phyloP scores from a whole-genome alignment of 1,140 invertebrate genomes.

The Drosophila ogumai region DNA sequence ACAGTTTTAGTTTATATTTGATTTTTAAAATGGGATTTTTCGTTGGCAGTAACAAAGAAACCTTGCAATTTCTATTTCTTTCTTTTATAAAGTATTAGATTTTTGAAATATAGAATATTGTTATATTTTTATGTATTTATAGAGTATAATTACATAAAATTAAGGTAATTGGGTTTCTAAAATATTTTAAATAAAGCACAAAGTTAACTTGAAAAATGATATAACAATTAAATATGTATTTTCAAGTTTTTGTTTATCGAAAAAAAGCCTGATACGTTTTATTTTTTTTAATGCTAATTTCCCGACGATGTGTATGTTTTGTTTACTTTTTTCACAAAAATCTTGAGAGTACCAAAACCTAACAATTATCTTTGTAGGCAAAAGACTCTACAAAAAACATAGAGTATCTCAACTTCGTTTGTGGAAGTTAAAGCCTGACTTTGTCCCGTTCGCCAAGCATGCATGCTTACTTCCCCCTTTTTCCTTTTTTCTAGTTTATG shows the following conservation, averaged over 20 bases:
- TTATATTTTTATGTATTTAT: neutral
- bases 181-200: neutral
- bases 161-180: too few relatives aligned
- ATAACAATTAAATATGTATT: neutral
- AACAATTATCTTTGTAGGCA: rapidly evolving
- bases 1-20: neutral
- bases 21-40: neutral
- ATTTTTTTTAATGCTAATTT: neutral
- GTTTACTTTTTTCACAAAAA: neutral
- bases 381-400: neutral
- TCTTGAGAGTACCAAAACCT: too few relatives aligned
- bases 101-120: neutral
- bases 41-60: neutral
- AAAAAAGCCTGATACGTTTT: neutral
- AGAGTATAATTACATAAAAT: neutral
- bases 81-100: neutral
- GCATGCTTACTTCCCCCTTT: slow-evolving; percentile 16
- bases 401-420: slow-evolving; percentile 16
- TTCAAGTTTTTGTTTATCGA: too few relatives aligned
- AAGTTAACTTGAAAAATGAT: neutral
- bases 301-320: neutral
- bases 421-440: slow-evolving; percentile 1
- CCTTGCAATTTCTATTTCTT: neutral
- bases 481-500: slow-evolving; percentile 36
- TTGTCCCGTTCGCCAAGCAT: slow-evolving; percentile 5